Evolutionary conservation across 2,113 vertebrate genomes (phyloP), one percentile per base, ranked within the genome.

Genomic region (Tachycineta bicolor): DNA sequence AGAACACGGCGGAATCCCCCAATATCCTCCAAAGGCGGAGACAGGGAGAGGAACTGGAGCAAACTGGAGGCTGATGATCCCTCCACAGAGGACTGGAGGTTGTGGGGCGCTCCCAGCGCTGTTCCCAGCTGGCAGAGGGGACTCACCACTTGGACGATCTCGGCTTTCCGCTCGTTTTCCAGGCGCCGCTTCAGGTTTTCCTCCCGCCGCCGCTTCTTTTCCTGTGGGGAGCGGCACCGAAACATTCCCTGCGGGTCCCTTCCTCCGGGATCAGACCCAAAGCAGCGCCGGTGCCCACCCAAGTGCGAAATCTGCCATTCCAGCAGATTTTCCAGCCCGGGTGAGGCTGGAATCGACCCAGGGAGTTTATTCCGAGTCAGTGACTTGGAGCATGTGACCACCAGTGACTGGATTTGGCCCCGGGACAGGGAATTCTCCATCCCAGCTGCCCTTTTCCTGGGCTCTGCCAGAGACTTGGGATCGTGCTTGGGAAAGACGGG

Each of bases 91-190:
- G 2, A 18, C 9, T 22, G 56, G 41, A 46, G 4, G 11, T 0
- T 3, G 5, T 1, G 20, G 43, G 24, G 13, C 19, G 14, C 0
- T 65, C 25, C 49, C 70, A 21, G 29, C 0, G 21, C 17, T 25
- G 29, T 2, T 75, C 49, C 59, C 53, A 24, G 25, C 20, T 0
- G 2, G 25, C 18, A 44, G 8, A 17, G 1, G 29, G 37, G 6
- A 97, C 99, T 91, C 97, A 99, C 99, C 99, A 99, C 99, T 98
- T 99, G 99, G 28, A 99, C 99, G 0, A 99, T 96, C 95, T 99
- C 99, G 0, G 98, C 98, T 94, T 98, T 99, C 69, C 98, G 97
- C 87, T 99, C 99, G 1, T 99, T 99, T 90, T 99, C 99, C 64
- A 98, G 97, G 0, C 99, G 97, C 34, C 99, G 98, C 81, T 90